Percentiles rank a stretch among this genome's conserved stretches.
These are phyloP conservation scores for Leptinotarsa rubiginosa DNA, from an alignment of 2,888 invertebrate species.

Conservation along the genomic window DNA sequence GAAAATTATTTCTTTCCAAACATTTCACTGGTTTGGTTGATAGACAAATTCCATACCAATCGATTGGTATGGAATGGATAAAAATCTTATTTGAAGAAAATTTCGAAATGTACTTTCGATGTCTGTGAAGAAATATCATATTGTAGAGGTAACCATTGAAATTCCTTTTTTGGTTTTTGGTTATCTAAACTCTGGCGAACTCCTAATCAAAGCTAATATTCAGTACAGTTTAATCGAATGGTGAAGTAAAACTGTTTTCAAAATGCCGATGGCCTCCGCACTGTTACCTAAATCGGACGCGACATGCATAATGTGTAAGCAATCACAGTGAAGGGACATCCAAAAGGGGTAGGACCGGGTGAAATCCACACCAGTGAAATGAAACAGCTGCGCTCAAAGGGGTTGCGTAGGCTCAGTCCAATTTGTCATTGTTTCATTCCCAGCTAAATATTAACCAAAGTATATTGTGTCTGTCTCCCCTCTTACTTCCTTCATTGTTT, in stretches of 20 bases:
- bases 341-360: constrained; percentile 52
- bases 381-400: constrained; percentile 63
- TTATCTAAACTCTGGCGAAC: not conserved
- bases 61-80: too few relatives aligned
- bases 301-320: constrained; percentile 68
- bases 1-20: too few relatives aligned
- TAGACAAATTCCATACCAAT: too few relatives aligned
- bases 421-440: constrained; percentile 61
- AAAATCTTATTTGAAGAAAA: too few relatives aligned
- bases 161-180: not conserved
- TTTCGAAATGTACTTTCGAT: too few relatives aligned
- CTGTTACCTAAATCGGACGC: constrained; percentile 53
- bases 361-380: constrained; percentile 57
- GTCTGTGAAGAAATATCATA: too few relatives aligned
- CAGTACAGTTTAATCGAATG: not conserved
- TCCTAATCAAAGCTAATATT: not conserved
- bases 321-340: constrained; percentile 59
- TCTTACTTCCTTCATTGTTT: constrained; percentile 1
- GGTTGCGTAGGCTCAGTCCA: constrained; percentile 54
- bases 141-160: not conserved
- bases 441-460: constrained; percentile 53
- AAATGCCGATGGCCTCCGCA: constrained; percentile 19
- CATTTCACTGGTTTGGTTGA: too few relatives aligned
- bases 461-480: constrained; percentile 46
- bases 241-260: constrained; percentile 13